These are phyloP conservation scores for Euclidia mi DNA, from an alignment of 2,888 invertebrate species.

Conservation along the genomic window DNA sequence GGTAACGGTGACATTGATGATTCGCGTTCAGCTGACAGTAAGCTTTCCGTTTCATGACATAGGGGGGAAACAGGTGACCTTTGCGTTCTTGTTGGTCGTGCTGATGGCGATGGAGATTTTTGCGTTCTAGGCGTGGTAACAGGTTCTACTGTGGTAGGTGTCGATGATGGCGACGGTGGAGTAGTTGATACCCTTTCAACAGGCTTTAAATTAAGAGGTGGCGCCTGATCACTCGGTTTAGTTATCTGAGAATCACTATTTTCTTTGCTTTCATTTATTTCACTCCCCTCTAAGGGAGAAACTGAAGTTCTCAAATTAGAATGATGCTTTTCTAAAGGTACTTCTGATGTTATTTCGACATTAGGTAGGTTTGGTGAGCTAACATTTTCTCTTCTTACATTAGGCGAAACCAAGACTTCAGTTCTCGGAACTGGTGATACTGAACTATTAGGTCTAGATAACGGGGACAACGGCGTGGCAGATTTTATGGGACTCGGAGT, in stretches of 20 bases:
- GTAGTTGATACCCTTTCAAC: conserved; percentile 69
- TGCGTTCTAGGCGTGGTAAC: conserved; percentile 65
- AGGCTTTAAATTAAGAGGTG: conserved; percentile 60
- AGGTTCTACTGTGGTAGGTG: conserved; percentile 60
- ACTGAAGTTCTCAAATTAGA: conserved; percentile 65
- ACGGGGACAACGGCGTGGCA: conserved; percentile 71
- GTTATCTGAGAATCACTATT: conserved; percentile 54
- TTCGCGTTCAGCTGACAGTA: conserved; percentile 52
- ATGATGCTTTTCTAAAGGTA: conserved; percentile 64
- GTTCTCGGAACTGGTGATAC: conserved; percentile 69
- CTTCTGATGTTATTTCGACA: conserved; percentile 55
- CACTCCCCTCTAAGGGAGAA: conserved; percentile 69
- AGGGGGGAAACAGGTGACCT: conserved; percentile 68
- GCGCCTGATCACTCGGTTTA: conserved; percentile 59
- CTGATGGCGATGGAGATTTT: conserved; percentile 78
- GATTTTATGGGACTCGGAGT: conserved; percentile 85
- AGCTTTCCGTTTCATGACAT: conserved; percentile 62
- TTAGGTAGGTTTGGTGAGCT: conserved; percentile 66
- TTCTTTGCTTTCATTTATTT: conserved; percentile 54
- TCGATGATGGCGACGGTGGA: conserved; percentile 55
- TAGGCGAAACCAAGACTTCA: conserved; percentile 68
- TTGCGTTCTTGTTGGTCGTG: conserved; percentile 67
- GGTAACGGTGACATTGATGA: conserved; percentile 64
- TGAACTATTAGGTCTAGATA: conserved; percentile 68
- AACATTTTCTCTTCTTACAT: conserved; percentile 68